A percentile compares a stretch with the other conserved stretches of the same genome.
These are phyloP conservation scores for Catharus minimus DNA, from an alignment of 2,113 vertebrate genomes.

Conservation along the genomic window DNA sequence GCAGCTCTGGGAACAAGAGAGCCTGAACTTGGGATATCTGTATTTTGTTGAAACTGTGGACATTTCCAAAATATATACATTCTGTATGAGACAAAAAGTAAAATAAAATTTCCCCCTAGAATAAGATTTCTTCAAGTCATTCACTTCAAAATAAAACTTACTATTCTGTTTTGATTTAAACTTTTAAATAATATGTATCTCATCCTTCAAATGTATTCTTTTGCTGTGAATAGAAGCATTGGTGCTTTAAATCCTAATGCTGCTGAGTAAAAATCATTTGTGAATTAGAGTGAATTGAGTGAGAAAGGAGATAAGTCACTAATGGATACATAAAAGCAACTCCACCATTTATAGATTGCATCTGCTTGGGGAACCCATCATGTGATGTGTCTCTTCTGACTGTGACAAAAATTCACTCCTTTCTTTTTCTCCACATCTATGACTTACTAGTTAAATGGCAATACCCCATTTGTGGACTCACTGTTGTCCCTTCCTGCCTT, in stretches of 20 bases:
- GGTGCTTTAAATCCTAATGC: neutral
- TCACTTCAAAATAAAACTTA: neutral
- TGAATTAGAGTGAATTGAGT: neutral
- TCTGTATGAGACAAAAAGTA: neutral
- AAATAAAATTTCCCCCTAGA: neutral
- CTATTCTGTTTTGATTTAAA: neutral
- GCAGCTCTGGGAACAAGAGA: neutral
- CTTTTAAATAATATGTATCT: neutral
- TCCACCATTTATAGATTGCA: neutral
- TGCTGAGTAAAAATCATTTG: neutral
- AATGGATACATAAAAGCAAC: neutral
- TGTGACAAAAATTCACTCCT: neutral
- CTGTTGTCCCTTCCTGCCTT: neutral
- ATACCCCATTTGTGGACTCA: neutral
- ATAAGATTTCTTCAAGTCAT: neutral
- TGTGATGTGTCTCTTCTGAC: neutral
- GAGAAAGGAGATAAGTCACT: neutral
- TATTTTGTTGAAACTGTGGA: neutral
- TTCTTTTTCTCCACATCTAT: neutral
- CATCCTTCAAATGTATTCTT: neutral
- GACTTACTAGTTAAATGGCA: neutral
- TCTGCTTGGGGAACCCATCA: neutral
- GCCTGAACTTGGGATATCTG: neutral
- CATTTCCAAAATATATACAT: neutral
- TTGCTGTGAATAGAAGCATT: neutral